These are phyloP conservation scores for Campylomormyrus tamandua DNA, from an alignment of 2,113 vertebrate species.

Conservation along the genomic window DNA sequence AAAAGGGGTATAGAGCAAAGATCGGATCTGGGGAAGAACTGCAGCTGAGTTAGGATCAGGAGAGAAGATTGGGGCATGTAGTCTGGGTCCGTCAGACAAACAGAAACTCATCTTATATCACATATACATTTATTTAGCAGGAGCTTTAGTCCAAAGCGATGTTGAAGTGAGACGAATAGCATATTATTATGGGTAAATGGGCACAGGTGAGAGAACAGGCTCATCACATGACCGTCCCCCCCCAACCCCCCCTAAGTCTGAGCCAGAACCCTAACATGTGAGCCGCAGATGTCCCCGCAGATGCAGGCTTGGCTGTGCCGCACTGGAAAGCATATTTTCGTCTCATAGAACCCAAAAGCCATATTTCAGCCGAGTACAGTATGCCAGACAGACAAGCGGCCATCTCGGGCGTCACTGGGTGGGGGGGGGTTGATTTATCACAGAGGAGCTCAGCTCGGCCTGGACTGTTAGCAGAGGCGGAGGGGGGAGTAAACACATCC, in stretches of 20 bases:
- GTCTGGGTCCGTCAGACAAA: background rate
- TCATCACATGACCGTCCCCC: background rate
- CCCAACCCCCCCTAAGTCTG: background rate
- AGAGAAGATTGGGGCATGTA: background rate
- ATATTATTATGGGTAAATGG: background rate
- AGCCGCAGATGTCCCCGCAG: background rate
- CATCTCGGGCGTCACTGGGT: background rate
- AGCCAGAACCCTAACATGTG: background rate
- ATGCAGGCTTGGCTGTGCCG: background rate
- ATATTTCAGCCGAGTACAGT: background rate
- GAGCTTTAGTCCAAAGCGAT: background rate
- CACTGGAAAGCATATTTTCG: background rate
- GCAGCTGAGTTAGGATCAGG: background rate
- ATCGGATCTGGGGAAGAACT: background rate
- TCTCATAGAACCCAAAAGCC: background rate
- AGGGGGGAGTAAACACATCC: background rate
- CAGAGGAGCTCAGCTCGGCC: background rate
- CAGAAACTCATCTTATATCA: background rate
- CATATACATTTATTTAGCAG: background rate
- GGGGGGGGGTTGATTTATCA: background rate
- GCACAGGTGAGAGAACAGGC: background rate
- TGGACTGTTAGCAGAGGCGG: background rate
- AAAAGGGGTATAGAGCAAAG: background rate
- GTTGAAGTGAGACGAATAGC: background rate
- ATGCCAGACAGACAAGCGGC: background rate